Evolutionary conservation across 2,797 vertebrate genomes (phyloP).

Genomic region (Cryptoblepharus egeriae): DNA sequence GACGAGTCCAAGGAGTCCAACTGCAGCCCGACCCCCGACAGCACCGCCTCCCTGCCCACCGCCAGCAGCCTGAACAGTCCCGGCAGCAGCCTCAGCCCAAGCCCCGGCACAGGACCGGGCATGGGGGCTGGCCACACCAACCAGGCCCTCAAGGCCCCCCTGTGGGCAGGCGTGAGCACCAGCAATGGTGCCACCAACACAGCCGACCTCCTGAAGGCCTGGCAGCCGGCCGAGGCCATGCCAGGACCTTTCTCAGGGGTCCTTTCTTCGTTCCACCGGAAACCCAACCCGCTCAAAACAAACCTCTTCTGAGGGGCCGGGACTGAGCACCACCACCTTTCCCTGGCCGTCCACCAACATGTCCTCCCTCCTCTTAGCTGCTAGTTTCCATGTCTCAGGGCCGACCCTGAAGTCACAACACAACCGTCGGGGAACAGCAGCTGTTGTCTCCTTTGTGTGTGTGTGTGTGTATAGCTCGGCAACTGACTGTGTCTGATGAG

Average conservation of each 20-base stretch:
- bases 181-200: slow-evolving; percentile 80
- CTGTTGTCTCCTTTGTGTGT: background rate
- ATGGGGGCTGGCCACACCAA: slow-evolving; percentile 80
- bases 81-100: slow-evolving; percentile 87
- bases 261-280: slow-evolving; percentile 94
- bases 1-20: slow-evolving; percentile 96
- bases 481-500: too few relatives aligned
- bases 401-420: background rate
- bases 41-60: slow-evolving; percentile 90
- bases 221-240: slow-evolving; percentile 93
- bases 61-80: slow-evolving; percentile 87
- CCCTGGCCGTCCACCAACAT: background rate
- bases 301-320: slow-evolving; percentile 89
- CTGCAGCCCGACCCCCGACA: slow-evolving; percentile 95
- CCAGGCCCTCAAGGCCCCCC: slow-evolving; percentile 87
- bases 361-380: background rate
- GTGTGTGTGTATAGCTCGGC: background rate
- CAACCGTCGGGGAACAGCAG: background rate
- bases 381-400: background rate
- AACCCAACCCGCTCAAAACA: slow-evolving; percentile 89
- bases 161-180: slow-evolving; percentile 87
- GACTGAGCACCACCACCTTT: background rate
- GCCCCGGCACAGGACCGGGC: slow-evolving; percentile 78
- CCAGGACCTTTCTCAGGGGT: slow-evolving; percentile 93
- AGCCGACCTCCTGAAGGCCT: slow-evolving; percentile 91